Percentiles rank a stretch among this genome's conserved stretches.
Conservation (phyloP, 1,140 invertebrate genomes). For the Calephelis nemesis region DNA sequence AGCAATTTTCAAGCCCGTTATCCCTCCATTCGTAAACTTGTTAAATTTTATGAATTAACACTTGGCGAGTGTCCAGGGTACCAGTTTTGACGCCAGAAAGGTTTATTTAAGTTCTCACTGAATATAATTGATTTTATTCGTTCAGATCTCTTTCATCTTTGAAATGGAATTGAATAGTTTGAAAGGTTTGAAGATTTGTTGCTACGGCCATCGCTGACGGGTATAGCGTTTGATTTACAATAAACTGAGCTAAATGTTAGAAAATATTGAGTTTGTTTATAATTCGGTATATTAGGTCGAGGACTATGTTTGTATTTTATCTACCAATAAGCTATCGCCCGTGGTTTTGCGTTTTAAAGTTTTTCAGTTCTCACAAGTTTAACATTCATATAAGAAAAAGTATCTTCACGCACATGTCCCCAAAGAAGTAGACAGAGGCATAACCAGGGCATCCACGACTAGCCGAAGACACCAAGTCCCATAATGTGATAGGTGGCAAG, state of each 20-base stretch:
- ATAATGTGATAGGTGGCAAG: no score
- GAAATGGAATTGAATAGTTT: constrained; percentile 19
- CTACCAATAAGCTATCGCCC: no score
- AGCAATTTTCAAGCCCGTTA: constrained; percentile 59
- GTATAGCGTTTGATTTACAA: constrained; percentile 1
- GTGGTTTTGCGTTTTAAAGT: no score
- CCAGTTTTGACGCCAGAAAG: constrained; percentile 44
- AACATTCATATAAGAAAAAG: no score
- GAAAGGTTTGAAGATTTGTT: constrained; percentile 21
- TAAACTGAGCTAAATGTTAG: background rate
- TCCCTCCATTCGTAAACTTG: constrained; percentile 52
- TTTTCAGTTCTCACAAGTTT: no score
- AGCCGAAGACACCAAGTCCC: no score
- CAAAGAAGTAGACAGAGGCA: no score
- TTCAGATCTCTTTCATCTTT: constrained; percentile 52
- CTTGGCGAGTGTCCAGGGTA: constrained; percentile 53
- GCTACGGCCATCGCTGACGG: constrained; percentile 14
- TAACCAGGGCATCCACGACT: no score
- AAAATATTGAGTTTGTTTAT: background rate
- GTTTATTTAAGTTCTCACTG: constrained; percentile 62
- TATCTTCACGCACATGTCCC: no score
- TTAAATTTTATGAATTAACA: constrained; percentile 71
- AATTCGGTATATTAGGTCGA: no score
- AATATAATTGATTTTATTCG: constrained; percentile 66
- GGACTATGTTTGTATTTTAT: no score